phyloP scores from a whole-genome alignment of 1,140 invertebrate species.

The Tetranychus cinnabarinus region DNA sequence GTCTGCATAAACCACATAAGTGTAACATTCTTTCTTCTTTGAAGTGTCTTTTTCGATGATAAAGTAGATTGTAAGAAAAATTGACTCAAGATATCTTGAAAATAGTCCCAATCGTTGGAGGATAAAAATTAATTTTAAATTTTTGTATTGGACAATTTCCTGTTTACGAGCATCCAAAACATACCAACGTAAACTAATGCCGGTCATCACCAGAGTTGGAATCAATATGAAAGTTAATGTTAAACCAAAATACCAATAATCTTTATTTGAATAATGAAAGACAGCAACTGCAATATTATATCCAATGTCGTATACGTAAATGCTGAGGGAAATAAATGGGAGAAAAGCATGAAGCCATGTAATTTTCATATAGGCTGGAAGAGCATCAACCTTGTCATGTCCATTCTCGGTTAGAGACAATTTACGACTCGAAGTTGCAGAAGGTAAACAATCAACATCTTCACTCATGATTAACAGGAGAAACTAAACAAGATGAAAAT shows the following conservation, averaged over 20 bases:
- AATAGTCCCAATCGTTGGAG: constrained; percentile 13
- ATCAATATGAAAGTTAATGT: constrained; percentile 17
- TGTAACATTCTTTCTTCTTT: constrained; percentile 11
- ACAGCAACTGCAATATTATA: constrained; percentile 13
- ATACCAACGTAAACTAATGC: constrained; percentile 17
- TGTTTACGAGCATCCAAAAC: constrained; percentile 11
- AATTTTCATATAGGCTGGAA: constrained; percentile 11
- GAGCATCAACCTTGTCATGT: neutral
- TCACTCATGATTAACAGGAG: too few species aligned
- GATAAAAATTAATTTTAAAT: constrained; percentile 11
- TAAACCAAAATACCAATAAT: constrained; percentile 15
- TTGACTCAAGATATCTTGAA: constrained; percentile 30
- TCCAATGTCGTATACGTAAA: constrained; percentile 13
- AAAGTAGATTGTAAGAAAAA: constrained; percentile 30
- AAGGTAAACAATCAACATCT: too few species aligned
- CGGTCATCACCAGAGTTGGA: constrained; percentile 17
- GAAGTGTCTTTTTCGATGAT: constrained; percentile 19
- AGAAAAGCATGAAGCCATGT: constrained; percentile 11
- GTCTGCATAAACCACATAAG: constrained; percentile 31
- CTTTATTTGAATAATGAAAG: constrained; percentile 11
- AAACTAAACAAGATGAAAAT: too few species aligned
- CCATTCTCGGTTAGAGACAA: neutral
- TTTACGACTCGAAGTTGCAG: too few species aligned
- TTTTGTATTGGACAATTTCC: constrained; percentile 6
- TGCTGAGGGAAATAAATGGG: constrained; percentile 13